Evolutionary conservation across 2,888 invertebrate genomes (phyloP), one percentile per base, ranked within the genome.

Genomic region (Catocala sponsa): DNA sequence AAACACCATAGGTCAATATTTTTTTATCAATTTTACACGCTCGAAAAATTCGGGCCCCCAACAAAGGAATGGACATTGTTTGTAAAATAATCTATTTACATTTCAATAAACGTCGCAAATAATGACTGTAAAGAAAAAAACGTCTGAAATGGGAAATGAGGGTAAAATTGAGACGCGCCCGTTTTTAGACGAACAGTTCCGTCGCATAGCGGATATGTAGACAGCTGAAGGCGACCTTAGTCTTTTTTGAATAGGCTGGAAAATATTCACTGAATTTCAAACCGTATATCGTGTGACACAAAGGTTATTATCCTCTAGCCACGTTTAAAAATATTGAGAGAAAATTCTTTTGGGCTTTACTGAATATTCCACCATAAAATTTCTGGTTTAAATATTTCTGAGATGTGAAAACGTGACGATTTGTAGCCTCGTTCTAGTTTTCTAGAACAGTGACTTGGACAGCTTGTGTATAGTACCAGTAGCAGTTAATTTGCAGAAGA

Each of bases 111-210:
- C 59, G 53, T 54, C 53, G 46, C 55, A 56, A 57, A 66, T 63
- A 65, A 78, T 68, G 57, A 61, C 55, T 68, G 49, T 60, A 56
- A 67, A 59, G 48, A 64, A 66, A 66, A 71, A 75, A 74, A 50
- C 12, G 62, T 59, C 65, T 64, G 66, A 70, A 69, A 74, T 56
- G 63, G 82, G 83, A 84, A 84, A 81, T 80, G 81, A 81, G 76
- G 65, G 66, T 72, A 71, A 79, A 80, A 83, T 84, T 79, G 84
- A 79, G 83, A 78, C 72, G 76, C 58, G 65, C 54, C 63, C 63
- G 68, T 70, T 74, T 70, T 61, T 70, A 71, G 73, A 69, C 71
- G 63, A 72, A 54, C 63, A 70, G 76, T 78, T 81, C 84, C 84
- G 79, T 51, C 67, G 57, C 59, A 57, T 63, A 66, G 68, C 80